Conservation (phyloP, 2,797 vertebrate species). For the Danio jaintianensis region DNA sequence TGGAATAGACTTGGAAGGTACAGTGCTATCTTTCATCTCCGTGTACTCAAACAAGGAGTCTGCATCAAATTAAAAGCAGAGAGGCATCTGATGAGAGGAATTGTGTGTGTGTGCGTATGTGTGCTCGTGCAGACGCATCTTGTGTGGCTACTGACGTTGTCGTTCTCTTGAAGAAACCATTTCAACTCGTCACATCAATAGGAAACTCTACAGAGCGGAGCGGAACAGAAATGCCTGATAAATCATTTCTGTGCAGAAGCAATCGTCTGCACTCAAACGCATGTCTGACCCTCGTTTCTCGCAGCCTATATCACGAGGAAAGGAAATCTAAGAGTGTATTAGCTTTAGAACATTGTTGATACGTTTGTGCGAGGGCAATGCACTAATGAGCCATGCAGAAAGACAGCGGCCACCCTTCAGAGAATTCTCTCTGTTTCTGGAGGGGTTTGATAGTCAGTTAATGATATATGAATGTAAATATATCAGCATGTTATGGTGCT, state of each 20-base stretch:
- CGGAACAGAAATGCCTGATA: constrained; percentile 75
- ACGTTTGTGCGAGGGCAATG: constrained; percentile 70
- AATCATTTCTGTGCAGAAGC: constrained; percentile 74
- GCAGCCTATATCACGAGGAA: constrained; percentile 70
- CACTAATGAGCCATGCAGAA: constrained; percentile 77
- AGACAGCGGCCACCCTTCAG: constrained; percentile 66
- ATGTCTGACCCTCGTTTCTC: constrained; percentile 73
- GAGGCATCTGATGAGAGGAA: constrained; percentile 46
- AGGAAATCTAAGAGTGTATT: constrained; percentile 79
- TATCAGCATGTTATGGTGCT: constrained; percentile 67
- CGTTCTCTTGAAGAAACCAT: constrained; percentile 70
- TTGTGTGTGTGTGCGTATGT: constrained; percentile 7
- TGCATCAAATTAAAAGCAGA: constrained; percentile 67
- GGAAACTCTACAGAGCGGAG: constrained; percentile 67
- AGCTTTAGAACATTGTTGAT: constrained; percentile 78
- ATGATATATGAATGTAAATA: constrained; percentile 61
- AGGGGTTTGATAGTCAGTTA: constrained; percentile 50
- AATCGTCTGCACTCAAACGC: constrained; percentile 66
- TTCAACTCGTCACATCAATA: constrained; percentile 76
- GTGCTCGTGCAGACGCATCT: constrained; percentile 8
- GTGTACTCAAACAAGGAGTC: constrained; percentile 40
- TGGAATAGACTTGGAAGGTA: constrained; percentile 24
- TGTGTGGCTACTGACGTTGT: constrained; percentile 38
- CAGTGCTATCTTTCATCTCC: constrained; percentile 25
- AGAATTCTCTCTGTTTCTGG: constrained; percentile 58